These are phyloP conservation scores for Solenopsis fugax DNA, from an alignment of 1,140 invertebrate genomes.

Conservation along the genomic window DNA sequence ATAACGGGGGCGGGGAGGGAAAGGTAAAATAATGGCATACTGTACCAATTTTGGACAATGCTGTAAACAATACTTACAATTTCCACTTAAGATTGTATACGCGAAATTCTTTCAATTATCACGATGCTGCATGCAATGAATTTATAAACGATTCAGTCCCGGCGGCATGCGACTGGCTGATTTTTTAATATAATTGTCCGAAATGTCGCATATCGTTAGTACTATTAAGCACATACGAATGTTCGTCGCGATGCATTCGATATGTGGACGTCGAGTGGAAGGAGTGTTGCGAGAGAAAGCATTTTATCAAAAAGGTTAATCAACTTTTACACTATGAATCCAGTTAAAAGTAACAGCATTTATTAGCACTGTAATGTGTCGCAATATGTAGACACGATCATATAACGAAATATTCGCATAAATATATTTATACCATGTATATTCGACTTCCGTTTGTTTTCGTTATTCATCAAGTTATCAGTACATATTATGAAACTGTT, in stretches of 20 bases:
- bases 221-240: conserved; percentile 25
- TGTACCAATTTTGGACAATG: not conserved
- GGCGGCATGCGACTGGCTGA: not conserved
- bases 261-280: not conserved
- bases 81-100: conserved; percentile 3
- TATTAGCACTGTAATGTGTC: conserved; percentile 70
- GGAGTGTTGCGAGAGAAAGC: conserved; percentile 27
- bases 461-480: not conserved
- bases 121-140: conserved; percentile 28
- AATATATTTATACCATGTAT: conserved; percentile 76
- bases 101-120: not conserved
- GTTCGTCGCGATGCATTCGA: conserved; percentile 9
- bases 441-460: conserved; percentile 24
- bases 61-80: conserved; percentile 22
- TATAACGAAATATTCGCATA: conserved; percentile 71
- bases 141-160: conserved; percentile 24
- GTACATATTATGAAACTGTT: too few species aligned
- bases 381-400: conserved; percentile 65
- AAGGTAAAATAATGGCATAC: not conserved
- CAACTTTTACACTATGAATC: conserved; percentile 54
- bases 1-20: not conserved
- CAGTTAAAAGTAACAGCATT: conserved; percentile 65
- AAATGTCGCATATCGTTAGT: conserved; percentile 44
- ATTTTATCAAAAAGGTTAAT: conserved; percentile 40
- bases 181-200: conserved; percentile 20